Conservation (phyloP, 2,888 invertebrate genomes). For the Callimorpha dominula region DNA sequence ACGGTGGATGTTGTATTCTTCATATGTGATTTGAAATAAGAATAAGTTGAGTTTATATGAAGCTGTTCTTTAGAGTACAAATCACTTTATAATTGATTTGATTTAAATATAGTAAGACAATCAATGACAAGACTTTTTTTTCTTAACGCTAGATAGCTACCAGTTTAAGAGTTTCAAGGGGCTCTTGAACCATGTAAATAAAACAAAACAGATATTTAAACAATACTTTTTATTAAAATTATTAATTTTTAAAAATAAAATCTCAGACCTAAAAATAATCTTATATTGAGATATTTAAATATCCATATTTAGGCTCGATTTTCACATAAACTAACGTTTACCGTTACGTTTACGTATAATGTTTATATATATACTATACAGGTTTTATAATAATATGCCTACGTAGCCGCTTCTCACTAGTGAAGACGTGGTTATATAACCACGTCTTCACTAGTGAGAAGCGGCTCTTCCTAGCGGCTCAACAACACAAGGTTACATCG, state of each 20-base stretch:
- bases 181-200: conserved; percentile 13
- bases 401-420: not conserved
- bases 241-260: conserved; percentile 57
- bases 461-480: not conserved
- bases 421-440: not conserved
- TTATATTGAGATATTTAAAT: conserved; percentile 15
- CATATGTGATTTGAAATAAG: no score
- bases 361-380: conserved; percentile 23
- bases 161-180: no score
- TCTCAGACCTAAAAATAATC: conserved; percentile 51
- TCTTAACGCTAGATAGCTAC: no score
- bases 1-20: no score
- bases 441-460: conserved; percentile 2
- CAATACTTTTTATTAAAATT: conserved; percentile 58
- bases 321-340: conserved; percentile 26
- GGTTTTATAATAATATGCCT: conserved; percentile 15
- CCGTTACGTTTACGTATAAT: no score
- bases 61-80: no score
- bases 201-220: conserved; percentile 41
- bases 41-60: no score
- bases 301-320: conserved; percentile 46
- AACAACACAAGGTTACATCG: not conserved
- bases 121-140: no score
- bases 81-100: no score
- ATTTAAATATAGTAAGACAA: no score